Evolutionary conservation across 92 coral and sea anemone genomes (phyloP), one percentile per base, ranked within the genome.

Genomic region (Blastomussa wellsi): DNA sequence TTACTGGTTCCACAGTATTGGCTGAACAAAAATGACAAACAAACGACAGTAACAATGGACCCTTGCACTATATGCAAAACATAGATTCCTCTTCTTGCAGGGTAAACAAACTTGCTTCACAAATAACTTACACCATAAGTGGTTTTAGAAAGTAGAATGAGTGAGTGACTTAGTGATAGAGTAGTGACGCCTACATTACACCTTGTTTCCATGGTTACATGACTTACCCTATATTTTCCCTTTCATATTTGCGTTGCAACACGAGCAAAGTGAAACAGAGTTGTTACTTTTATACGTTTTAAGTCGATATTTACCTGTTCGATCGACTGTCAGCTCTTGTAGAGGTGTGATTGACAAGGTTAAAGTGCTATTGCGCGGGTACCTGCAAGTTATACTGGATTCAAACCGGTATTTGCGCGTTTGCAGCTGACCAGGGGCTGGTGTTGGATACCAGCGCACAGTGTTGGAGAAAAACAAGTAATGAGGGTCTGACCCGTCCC

Each of bases 241-340:
- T 49, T 53, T 53, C 22, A 17, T 5, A 53, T 3, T n/a, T 7
- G 29, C 28, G 0, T 28, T 20, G 20, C 7, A 22, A 6, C 29
- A 57, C 28, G 9, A 57, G 22, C 28, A 57, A 20, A 57, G 2
- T 1, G 5, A 22, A 10, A 20, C 26, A 57, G 28, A 20, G 22
- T 24, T 44, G 49, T 44, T 44, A 44, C 11, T 44, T 44, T 44
- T 44, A 10, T 44, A 44, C 12, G 11, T 44, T 41, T 41, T 41
- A 41, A 41, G 44, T 41, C 44, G 3, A 7, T n/a, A 48, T 48
- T 66, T 74, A 74, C 79, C 79, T 74, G 79, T 74, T 42, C 44
- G 55, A 2, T 20, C 14, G 19, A 29, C 36, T 42, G 79, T 22
- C 16, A 74, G 32, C 38, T 44, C 59, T 10, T 42, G 19, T 4